Percentiles rank a stretch among this genome's conserved stretches.
phyloP scores from a whole-genome alignment of 2,113 vertebrate genomes.

The Parus major region DNA sequence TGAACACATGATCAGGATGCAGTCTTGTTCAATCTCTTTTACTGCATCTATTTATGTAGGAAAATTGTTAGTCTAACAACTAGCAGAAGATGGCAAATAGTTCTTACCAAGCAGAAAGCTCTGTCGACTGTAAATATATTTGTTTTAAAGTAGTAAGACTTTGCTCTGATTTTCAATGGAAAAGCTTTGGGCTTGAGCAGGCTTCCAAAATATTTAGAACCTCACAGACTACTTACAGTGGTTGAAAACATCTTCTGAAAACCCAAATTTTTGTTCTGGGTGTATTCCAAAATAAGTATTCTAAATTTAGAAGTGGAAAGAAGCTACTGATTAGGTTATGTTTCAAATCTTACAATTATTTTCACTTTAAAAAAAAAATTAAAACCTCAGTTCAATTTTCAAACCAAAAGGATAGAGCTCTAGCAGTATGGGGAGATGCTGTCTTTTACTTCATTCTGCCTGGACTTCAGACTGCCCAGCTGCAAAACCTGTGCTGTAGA shows the following conservation, averaged over 20 bases:
- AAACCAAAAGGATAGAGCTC: background rate
- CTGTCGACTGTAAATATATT: background rate
- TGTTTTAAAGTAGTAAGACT: background rate
- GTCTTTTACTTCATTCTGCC: background rate
- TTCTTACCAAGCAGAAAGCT: background rate
- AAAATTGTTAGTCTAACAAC: background rate
- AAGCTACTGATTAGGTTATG: background rate
- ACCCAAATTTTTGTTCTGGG: background rate
- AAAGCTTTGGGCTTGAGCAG: background rate
- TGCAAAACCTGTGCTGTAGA: background rate
- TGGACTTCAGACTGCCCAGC: background rate
- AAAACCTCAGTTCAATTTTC: background rate
- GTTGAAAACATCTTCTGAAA: background rate
- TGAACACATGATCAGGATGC: too few relatives aligned
- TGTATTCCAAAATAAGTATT: background rate
- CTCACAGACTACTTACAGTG: background rate
- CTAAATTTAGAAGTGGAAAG: background rate
- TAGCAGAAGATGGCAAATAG: background rate
- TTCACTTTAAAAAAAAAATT: accelerated
- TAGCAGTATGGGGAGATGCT: background rate
- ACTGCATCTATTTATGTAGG: background rate
- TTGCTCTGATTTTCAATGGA: background rate
- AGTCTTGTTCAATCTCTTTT: background rate
- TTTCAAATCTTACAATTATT: background rate
- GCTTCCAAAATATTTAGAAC: background rate